Conservation (phyloP, 2,888 invertebrate genomes). For the Drosophila mettleri region DNA sequence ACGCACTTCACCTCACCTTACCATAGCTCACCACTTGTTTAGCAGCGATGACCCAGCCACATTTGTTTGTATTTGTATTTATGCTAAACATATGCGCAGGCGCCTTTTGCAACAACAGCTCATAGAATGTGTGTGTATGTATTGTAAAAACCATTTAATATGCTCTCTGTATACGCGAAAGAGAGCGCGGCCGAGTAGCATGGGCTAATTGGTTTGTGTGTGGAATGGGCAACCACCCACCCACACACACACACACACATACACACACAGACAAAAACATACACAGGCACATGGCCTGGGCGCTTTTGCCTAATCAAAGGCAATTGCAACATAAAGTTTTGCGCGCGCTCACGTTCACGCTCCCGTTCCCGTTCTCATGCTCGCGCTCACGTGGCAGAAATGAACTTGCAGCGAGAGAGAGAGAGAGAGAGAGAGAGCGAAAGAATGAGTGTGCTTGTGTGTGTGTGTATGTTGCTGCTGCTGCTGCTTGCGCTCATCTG, state of each 20-base stretch:
- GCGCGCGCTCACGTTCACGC: constrained; percentile 19
- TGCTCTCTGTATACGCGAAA: constrained; percentile 32
- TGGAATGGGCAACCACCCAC: constrained; percentile 33
- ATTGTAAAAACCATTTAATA: constrained; percentile 23
- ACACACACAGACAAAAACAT: too few relatives aligned
- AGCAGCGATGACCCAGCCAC: constrained; percentile 41
- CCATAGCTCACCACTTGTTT: constrained; percentile 18
- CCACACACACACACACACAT: constrained; percentile 11
- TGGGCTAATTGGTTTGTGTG: constrained; percentile 44
- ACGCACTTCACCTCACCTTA: constrained; percentile 3
- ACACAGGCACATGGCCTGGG: constrained; percentile 9
- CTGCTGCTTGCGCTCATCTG: constrained; percentile 59
- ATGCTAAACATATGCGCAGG: constrained; percentile 51
- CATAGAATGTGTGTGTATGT: constrained; percentile 12
- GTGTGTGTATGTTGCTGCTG: constrained; percentile 21
- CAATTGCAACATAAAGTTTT: constrained; percentile 61
- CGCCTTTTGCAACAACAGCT: constrained; percentile 31
- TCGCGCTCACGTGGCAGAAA: constrained; percentile 38
- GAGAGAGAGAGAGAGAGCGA: constrained; percentile 3
- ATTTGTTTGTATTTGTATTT: constrained; percentile 47
- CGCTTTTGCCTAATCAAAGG: constrained; percentile 35
- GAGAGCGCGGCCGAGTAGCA: constrained; percentile 14
- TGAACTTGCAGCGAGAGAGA: constrained; percentile 22
- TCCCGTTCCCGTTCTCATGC: constrained; percentile 9
- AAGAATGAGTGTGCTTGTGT: constrained; percentile 1